A percentile compares a stretch with the other conserved stretches of the same genome.
These are phyloP conservation scores for Solenodon paradoxus DNA, from an alignment of 2,113 vertebrate species.

Conservation along the genomic window DNA sequence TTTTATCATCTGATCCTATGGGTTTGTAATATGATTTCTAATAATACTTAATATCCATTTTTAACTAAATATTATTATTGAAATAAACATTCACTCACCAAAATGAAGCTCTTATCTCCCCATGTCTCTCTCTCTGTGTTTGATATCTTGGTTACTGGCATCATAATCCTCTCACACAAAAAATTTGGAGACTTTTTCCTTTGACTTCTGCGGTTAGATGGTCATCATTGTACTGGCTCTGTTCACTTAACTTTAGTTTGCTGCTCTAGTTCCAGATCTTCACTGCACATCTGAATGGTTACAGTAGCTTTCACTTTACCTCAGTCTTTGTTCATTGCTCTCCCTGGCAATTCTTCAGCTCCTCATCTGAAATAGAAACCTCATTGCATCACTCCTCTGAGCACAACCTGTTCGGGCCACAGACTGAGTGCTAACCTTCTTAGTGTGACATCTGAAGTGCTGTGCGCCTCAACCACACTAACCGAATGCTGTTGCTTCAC, in stretches of 20 bases:
- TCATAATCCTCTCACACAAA: neutral
- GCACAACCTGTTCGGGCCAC: neutral
- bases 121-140: neutral
- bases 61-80: neutral
- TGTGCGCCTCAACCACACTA: neutral
- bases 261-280: neutral
- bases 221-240: neutral
- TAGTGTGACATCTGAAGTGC: neutral
- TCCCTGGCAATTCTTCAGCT: neutral
- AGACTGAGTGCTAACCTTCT: neutral
- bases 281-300: neutral
- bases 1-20: neutral
- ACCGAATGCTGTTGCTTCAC: neutral
- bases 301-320: neutral
- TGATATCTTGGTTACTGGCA: neutral
- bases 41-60: neutral
- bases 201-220: neutral
- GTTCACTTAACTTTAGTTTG: neutral
- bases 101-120: neutral
- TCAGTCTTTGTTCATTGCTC: neutral
- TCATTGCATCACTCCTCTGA: neutral
- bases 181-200: neutral
- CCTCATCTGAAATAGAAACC: neutral
- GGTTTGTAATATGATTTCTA: constrained; percentile 34
- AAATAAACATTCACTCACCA: neutral